Conservation (phyloP, 2,888 invertebrate genomes). For the Diadegma fenestrale region DNA sequence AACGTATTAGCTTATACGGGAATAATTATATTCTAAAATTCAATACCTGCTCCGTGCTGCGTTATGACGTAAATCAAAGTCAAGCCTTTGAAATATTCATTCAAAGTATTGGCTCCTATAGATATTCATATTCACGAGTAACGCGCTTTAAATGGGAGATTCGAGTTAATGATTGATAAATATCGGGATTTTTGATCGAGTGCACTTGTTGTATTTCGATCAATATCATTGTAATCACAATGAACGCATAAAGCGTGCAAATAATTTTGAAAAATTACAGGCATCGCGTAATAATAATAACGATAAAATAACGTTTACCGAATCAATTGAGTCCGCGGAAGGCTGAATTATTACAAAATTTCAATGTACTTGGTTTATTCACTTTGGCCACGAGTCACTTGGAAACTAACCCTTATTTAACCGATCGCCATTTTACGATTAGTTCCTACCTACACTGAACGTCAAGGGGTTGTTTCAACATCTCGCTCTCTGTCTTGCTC, state of each 20-base stretch:
- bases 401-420: conserved; percentile 32
- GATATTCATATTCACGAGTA: not conserved
- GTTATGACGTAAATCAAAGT: conserved; percentile 44
- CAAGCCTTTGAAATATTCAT: conserved; percentile 51
- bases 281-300: conserved; percentile 4
- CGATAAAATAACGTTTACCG: not conserved
- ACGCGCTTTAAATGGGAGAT: conserved; percentile 5
- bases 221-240: not conserved
- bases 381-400: conserved; percentile 18
- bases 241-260: not conserved
- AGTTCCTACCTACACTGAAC: conserved; percentile 4
- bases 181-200: conserved; percentile 52
- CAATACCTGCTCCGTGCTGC: conserved; percentile 26
- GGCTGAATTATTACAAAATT: not conserved
- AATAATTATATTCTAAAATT: conserved; percentile 51
- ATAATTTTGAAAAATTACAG: not conserved
- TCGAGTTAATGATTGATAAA: conserved; percentile 31
- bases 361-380: conserved; percentile 5
- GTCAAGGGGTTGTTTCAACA: conserved; percentile 60
- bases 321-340: not conserved
- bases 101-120: conserved; percentile 24
- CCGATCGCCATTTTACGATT: conserved; percentile 56
- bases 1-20: conserved; percentile 16
- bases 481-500: conserved; percentile 70
- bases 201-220: conserved; percentile 31